Evolutionary conservation across 2,797 vertebrate species (phyloP).

Genomic region (Varecia variegata): DNA sequence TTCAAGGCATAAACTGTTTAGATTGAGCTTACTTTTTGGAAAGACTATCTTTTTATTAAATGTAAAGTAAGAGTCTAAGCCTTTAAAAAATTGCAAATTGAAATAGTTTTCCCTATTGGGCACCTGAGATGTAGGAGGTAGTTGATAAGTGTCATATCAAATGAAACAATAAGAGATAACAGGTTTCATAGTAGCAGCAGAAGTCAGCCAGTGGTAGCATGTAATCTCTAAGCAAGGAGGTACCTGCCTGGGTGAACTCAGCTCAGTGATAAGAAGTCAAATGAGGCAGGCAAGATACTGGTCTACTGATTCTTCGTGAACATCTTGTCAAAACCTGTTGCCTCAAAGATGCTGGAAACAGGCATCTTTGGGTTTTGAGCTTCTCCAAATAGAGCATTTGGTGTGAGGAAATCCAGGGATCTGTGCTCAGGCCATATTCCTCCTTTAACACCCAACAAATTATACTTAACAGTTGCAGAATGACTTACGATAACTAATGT

Average conservation of each 20-base stretch:
- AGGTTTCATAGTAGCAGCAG: neutral
- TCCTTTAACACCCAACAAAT: neutral
- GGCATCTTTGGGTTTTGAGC: neutral
- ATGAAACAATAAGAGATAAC: neutral
- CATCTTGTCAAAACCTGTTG: neutral
- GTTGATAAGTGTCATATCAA: neutral
- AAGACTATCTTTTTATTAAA: neutral
- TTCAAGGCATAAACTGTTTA: neutral
- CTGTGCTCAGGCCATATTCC: neutral
- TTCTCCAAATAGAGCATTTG: neutral
- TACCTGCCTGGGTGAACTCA: neutral
- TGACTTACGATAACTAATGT: neutral
- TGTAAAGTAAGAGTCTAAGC: neutral
- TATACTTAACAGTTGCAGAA: neutral
- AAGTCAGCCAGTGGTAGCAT: too few relatives aligned
- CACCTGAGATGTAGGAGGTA: neutral
- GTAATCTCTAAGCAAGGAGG: neutral
- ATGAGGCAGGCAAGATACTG: neutral
- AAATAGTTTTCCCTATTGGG: neutral
- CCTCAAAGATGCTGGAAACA: neutral
- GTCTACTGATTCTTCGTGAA: neutral
- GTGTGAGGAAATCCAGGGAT: neutral
- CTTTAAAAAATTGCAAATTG: neutral
- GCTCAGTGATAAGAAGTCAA: neutral
- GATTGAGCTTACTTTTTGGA: conserved; percentile 2